A percentile compares a stretch with the other conserved stretches of the same genome.
phyloP scores from a whole-genome alignment of 2,888 invertebrate genomes.

The Arrhopalites spinosus region DNA sequence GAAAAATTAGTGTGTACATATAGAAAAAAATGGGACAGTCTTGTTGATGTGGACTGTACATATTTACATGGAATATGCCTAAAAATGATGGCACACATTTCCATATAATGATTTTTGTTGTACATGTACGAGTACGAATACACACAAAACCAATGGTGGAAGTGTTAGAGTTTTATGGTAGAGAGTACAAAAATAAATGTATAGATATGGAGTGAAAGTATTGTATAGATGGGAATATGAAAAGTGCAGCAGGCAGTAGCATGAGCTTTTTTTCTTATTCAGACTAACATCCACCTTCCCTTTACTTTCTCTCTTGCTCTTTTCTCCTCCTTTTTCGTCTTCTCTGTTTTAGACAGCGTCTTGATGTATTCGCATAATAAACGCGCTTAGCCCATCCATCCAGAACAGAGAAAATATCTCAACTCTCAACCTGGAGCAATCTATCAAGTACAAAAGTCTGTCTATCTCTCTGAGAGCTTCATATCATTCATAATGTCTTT shows the following conservation, averaged over 20 bases:
- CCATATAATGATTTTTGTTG: too few species aligned
- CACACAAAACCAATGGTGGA: too few species aligned
- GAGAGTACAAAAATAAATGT: too few species aligned
- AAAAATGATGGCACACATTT: too few species aligned
- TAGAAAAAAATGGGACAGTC: too few species aligned
- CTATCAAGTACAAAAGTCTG: conserved; percentile 1
- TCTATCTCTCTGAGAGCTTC: background rate
- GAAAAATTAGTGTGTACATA: too few species aligned
- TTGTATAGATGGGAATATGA: background rate
- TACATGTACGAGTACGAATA: too few species aligned
- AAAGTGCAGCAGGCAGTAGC: conserved; percentile 19
- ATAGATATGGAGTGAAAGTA: too few species aligned
- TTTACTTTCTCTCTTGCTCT: background rate
- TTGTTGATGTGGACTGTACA: too few species aligned
- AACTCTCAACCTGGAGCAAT: background rate
- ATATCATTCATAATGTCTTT: background rate
- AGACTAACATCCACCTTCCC: conserved; percentile 7
- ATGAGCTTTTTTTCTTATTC: conserved; percentile 16
- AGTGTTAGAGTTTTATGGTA: too few species aligned
- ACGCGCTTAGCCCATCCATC: conserved; percentile 5
- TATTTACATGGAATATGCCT: too few species aligned
- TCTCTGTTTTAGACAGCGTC: background rate
- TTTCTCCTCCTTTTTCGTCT: background rate
- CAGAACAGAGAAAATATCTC: conserved; percentile 3
- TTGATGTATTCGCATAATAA: conserved; percentile 10